Conservation (phyloP, 2,797 vertebrate species). For the Carcharodon carcharias region DNA sequence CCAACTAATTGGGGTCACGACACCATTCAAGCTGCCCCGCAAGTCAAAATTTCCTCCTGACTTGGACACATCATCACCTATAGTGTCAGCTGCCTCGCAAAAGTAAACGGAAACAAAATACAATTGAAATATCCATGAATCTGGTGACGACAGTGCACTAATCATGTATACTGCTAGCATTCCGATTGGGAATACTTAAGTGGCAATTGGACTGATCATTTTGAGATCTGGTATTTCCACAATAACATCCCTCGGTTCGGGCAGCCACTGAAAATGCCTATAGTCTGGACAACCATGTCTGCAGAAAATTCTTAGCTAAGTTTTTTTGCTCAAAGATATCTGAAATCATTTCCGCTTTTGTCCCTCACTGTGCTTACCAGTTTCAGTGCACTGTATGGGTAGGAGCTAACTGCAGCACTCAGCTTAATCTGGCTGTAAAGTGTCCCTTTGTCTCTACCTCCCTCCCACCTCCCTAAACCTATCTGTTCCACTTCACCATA, state of each 20-base stretch:
- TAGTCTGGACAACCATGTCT: neutral
- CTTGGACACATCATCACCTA: neutral
- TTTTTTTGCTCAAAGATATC: neutral
- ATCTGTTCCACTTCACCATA: slow-evolving; percentile 36
- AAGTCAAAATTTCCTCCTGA: neutral
- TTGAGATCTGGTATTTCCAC: neutral
- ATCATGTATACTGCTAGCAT: neutral
- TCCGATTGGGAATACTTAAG: neutral
- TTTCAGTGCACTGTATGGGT: slow-evolving; percentile 25
- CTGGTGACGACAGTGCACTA: neutral
- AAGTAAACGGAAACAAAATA: neutral
- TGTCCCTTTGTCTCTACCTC: slow-evolving; percentile 25
- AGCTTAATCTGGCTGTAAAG: slow-evolving; percentile 26
- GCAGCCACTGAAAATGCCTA: neutral
- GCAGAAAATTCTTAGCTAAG: neutral
- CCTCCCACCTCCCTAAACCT: slow-evolving; percentile 19
- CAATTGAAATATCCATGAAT: neutral
- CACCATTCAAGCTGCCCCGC: neutral
- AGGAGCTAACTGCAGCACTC: neutral
- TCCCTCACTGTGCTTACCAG: neutral
- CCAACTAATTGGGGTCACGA: neutral
- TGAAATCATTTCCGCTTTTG: slow-evolving; percentile 4
- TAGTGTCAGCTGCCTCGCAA: neutral
- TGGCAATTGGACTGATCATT: neutral
- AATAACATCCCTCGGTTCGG: neutral